Conservation (phyloP, 2,113 vertebrate genomes). For the Vidua chalybeata region DNA sequence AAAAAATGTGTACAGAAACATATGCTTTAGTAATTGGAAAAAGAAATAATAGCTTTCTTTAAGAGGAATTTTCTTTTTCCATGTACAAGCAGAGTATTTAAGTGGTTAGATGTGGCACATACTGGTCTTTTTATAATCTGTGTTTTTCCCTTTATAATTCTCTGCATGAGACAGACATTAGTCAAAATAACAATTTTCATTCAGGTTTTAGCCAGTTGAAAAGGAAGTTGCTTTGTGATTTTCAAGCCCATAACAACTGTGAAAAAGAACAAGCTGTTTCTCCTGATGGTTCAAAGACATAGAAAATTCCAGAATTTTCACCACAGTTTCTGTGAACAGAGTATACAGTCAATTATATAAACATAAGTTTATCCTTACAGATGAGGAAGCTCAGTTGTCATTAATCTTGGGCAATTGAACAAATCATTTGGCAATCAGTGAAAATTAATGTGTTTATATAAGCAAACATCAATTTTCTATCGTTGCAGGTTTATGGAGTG, state of each 20-base stretch:
- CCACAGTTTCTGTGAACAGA: constrained; percentile 1
- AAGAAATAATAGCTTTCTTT: neutral
- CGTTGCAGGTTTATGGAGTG: neutral
- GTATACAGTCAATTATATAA: neutral
- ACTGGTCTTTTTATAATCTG: neutral
- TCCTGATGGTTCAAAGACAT: neutral
- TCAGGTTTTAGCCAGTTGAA: neutral
- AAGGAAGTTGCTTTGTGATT: neutral
- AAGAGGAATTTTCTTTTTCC: neutral
- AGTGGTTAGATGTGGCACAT: neutral
- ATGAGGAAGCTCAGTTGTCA: neutral
- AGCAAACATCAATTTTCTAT: neutral
- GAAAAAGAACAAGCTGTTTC: neutral
- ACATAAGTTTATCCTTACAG: neutral
- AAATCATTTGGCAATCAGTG: neutral
- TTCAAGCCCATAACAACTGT: neutral
- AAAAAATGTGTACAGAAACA: neutral
- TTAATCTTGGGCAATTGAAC: neutral
- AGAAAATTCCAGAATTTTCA: neutral
- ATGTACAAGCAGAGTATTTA: neutral
- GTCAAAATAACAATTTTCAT: constrained; percentile 32
- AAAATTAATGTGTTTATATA: constrained; percentile 25
- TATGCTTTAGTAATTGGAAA: neutral
- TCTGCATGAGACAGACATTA: neutral
- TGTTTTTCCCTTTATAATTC: neutral